Evolutionary conservation across 2,113 vertebrate genomes (phyloP).

Genomic region (Centropus bengalensis): DNA sequence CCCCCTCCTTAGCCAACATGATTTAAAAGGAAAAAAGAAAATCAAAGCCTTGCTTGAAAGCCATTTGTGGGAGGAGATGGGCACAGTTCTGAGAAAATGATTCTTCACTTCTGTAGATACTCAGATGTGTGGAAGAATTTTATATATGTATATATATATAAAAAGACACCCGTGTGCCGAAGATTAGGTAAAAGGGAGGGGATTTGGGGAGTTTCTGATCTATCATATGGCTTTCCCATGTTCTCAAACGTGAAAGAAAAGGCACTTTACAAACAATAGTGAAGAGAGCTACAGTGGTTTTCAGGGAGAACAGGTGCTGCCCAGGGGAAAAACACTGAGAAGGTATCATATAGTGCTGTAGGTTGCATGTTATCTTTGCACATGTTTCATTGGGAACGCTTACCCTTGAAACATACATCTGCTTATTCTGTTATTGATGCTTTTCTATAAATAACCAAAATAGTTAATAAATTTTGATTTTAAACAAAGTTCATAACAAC

Average conservation of each 20-base stretch:
- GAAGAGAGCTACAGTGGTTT: constrained; percentile 9
- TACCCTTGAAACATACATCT: background rate
- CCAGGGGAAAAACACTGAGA: background rate
- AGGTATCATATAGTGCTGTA: background rate
- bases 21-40: background rate
- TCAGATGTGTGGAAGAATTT: constrained; percentile 20
- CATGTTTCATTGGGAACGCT: background rate
- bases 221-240: background rate
- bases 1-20: background rate
- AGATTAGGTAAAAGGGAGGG: background rate
- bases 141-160: background rate
- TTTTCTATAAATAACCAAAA: background rate
- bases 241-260: constrained; percentile 8
- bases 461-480: background rate
- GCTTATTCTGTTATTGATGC: background rate
- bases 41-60: constrained; percentile 34
- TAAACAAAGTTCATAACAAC: background rate
- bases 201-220: background rate
- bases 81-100: constrained; percentile 1
- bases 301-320: constrained; percentile 1
- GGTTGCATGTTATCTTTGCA: background rate
- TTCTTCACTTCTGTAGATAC: background rate
- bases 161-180: constrained; percentile 13
- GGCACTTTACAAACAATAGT: background rate
- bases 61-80: constrained; percentile 47